Evolutionary conservation across 2,797 vertebrate species (phyloP).

Genomic region (Phaenicophaeus curvirostris): DNA sequence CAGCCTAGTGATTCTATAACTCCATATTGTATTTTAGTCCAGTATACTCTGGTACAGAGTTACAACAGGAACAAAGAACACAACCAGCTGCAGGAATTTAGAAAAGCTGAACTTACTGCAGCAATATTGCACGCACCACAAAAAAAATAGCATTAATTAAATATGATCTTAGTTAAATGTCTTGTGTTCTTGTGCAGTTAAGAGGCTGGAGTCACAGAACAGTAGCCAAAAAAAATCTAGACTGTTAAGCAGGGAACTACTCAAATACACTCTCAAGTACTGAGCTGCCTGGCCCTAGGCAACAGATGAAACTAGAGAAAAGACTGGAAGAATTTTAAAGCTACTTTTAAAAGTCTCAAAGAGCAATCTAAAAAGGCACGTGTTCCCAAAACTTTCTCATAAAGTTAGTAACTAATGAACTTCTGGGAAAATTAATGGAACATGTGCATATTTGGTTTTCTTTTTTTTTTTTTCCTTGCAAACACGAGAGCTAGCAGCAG

Average conservation of each 20-base stretch:
- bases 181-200: background rate
- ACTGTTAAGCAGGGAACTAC: background rate
- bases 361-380: background rate
- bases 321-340: background rate
- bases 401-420: background rate
- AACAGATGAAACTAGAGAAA: background rate
- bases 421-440: background rate
- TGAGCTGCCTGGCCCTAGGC: background rate
- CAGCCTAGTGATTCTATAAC: no score
- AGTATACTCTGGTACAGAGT: background rate
- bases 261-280: background rate
- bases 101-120: background rate
- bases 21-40: background rate
- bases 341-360: background rate
- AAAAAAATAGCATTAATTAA: background rate
- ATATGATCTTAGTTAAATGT: background rate
- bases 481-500: background rate
- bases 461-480: background rate
- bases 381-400: background rate
- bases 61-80: background rate
- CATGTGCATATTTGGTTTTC: no score
- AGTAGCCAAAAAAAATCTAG: background rate
- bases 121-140: rapidly evolving
- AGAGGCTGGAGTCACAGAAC: background rate
- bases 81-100: background rate